These are phyloP conservation scores for Abramis brama DNA, from an alignment of 2,113 vertebrate species.

Conservation along the genomic window DNA sequence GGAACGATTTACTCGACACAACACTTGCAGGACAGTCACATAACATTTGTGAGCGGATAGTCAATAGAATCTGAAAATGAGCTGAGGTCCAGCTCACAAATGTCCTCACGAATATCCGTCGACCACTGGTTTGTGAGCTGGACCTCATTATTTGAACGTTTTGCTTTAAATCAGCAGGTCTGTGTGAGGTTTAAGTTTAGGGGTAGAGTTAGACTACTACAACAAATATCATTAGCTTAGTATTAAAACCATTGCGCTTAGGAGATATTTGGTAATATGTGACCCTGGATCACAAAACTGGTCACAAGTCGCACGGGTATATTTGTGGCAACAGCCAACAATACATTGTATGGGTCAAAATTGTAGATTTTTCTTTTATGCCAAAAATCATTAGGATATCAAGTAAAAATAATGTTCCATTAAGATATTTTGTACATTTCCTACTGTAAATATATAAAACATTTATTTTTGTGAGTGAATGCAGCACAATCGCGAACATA, in stretches of 20 bases:
- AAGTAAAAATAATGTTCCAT: too few relatives aligned
- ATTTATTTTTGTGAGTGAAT: too few relatives aligned
- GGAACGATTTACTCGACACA: constrained; percentile 3
- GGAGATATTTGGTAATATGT: not conserved
- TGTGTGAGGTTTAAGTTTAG: not conserved
- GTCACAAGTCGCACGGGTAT: too few relatives aligned
- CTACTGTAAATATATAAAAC: too few relatives aligned
- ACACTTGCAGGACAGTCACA: not conserved
- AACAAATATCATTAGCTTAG: not conserved
- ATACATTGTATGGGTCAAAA: too few relatives aligned
- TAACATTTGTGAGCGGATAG: not conserved
- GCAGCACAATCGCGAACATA: too few relatives aligned
- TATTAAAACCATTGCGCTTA: not conserved
- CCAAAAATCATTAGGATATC: too few relatives aligned
- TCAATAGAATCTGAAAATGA: not conserved
- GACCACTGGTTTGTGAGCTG: not conserved
- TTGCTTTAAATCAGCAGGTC: not conserved
- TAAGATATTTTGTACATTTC: too few relatives aligned
- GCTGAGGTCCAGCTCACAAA: too few relatives aligned
- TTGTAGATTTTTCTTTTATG: too few relatives aligned
- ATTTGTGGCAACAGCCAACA: too few relatives aligned
- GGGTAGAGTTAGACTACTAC: not conserved
- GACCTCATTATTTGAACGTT: not conserved
- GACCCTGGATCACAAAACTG: too few relatives aligned
- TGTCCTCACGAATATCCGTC: not conserved